Conservation (phyloP, 2,797 vertebrate genomes). For the Miichthys miiuy region DNA sequence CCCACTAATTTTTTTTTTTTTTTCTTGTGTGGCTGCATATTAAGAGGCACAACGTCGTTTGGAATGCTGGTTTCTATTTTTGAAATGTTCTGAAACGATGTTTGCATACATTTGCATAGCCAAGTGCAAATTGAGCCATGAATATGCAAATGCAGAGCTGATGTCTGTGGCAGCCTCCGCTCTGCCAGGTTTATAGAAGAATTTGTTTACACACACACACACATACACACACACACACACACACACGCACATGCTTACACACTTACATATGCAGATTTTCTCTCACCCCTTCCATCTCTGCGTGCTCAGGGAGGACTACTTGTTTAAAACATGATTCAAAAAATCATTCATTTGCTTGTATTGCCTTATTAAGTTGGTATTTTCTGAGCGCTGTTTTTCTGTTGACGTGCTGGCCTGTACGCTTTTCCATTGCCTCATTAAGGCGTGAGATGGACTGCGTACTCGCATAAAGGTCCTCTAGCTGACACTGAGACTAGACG, state of each 20-base stretch:
- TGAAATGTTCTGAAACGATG: conserved; percentile 90
- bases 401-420: conserved; percentile 63
- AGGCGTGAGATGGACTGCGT: conserved; percentile 72
- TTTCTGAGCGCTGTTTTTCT: conserved; percentile 73
- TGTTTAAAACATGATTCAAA: conserved; percentile 80
- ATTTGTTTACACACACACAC: conserved; percentile 75
- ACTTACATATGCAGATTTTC: conserved; percentile 76
- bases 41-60: conserved; percentile 85
- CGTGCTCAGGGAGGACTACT: conserved; percentile 72
- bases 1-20: conserved; percentile 66
- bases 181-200: conserved; percentile 87
- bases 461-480: conserved; percentile 74
- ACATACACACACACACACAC: conserved; percentile 35
- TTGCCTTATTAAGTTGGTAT: conserved; percentile 80
- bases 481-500: conserved; percentile 79
- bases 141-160: conserved; percentile 89
- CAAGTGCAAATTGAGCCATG: conserved; percentile 91
- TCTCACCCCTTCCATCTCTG: conserved; percentile 73
- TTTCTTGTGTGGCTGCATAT: conserved; percentile 82
- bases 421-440: conserved; percentile 82
- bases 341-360: conserved; percentile 80
- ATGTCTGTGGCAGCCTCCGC: conserved; percentile 89
- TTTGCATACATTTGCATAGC: conserved; percentile 92
- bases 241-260: conserved; percentile 57
- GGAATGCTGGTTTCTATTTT: conserved; percentile 89